A percentile compares a stretch with the other conserved stretches of the same genome.
These are phyloP conservation scores for Cathartes aura DNA, from an alignment of 2,113 vertebrate genomes.

Conservation along the genomic window DNA sequence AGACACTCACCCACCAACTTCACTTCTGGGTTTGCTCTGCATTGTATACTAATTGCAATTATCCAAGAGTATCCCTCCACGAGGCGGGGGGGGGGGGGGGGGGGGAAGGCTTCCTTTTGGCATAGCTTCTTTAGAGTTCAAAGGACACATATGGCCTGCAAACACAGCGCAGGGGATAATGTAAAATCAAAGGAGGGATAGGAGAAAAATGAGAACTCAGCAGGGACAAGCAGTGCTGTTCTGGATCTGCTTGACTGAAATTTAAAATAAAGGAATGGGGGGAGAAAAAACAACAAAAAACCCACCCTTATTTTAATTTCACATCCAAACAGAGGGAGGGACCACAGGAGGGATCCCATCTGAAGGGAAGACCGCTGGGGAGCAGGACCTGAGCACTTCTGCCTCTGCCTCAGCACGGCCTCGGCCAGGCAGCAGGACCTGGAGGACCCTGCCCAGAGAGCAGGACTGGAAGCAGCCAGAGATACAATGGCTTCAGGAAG, in stretches of 20 bases:
- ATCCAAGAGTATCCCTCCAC: not conserved
- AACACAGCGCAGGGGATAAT: slow-evolving; percentile 6
- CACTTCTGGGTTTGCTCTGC: not conserved
- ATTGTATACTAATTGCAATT: not conserved
- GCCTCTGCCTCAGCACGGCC: fast-evolving
- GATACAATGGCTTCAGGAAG: not conserved
- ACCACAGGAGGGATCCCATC: not conserved
- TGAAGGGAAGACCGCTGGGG: not conserved
- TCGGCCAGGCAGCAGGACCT: not conserved
- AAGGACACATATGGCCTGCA: slow-evolving; percentile 42
- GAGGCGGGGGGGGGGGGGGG: not conserved
- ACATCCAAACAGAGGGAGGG: not conserved
- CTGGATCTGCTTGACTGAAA: not conserved
- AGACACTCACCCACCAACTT: not conserved
- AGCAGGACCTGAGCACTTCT: not conserved
- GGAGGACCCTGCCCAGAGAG: not conserved
- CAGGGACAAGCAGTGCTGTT: not conserved
- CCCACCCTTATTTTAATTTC: not conserved
- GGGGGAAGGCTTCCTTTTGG: slow-evolving; percentile 44
- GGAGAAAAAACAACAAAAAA: not conserved
- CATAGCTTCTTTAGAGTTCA: slow-evolving; percentile 41
- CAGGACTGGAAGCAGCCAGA: not conserved
- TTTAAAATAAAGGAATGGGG: slow-evolving; percentile 13
- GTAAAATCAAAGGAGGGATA: slow-evolving; percentile 5
- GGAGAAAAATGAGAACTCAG: slow-evolving; percentile 18